A percentile compares a stretch with the other conserved stretches of the same genome.
Evolutionary conservation across 2,797 vertebrate species (phyloP).

Genomic region (Neosilurus mollespiculum): DNA sequence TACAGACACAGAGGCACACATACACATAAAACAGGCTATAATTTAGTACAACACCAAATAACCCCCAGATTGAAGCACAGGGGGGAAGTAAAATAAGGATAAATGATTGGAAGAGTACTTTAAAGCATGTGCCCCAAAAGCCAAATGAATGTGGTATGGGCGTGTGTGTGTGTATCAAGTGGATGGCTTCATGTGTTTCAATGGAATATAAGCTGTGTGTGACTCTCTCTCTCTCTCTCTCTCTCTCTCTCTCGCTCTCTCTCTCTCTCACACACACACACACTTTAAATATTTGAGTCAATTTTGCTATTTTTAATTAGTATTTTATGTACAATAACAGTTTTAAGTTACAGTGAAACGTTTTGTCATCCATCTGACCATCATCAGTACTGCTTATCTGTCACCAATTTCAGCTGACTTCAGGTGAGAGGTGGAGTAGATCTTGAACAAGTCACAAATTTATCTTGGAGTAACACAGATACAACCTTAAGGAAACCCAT

Average conservation of each 20-base stretch:
- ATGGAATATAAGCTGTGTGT: neutral
- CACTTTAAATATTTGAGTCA: neutral
- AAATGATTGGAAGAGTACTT: slow-evolving; percentile 26
- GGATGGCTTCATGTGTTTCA: neutral
- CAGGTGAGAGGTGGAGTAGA: too few species aligned
- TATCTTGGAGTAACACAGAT: too few species aligned
- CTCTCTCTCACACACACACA: neutral
- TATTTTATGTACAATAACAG: neutral
- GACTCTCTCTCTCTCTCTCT: neutral
- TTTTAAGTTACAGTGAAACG: neutral
- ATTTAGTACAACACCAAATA: slow-evolving; percentile 51
- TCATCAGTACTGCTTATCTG: too few species aligned
- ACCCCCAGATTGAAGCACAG: slow-evolving; percentile 53
- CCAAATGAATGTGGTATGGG: slow-evolving; percentile 8
- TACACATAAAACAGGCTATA: slow-evolving; percentile 49
- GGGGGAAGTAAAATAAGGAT: slow-evolving; percentile 41
- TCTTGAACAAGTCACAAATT: too few species aligned
- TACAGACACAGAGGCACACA: slow-evolving; percentile 34
- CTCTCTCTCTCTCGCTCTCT: neutral
- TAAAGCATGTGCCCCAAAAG: slow-evolving; percentile 4
- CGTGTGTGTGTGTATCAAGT: slow-evolving; percentile 4
- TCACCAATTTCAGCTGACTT: too few species aligned
- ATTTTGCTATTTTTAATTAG: neutral
- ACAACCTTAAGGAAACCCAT: too few species aligned
- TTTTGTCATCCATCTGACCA: neutral